phyloP scores from a whole-genome alignment of 2,797 vertebrate genomes.

The Champsocephalus esox region DNA sequence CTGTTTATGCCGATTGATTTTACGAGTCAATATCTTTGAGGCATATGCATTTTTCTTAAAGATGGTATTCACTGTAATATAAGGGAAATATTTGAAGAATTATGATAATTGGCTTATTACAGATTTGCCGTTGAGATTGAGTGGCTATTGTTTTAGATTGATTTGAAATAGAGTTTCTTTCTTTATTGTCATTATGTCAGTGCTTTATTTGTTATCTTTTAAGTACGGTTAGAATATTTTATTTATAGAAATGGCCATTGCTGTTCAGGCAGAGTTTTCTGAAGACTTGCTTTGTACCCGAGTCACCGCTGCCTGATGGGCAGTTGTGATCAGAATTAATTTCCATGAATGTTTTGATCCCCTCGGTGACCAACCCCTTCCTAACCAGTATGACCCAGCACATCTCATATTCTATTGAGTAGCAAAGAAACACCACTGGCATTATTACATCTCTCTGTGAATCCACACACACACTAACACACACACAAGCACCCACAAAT shows the following conservation, averaged over 20 bases:
- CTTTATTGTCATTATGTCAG: not conserved
- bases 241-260: not conserved
- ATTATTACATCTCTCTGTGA: slow-evolving; percentile 25
- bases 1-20: not conserved
- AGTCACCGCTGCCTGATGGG: not conserved
- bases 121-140: not conserved
- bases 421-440: slow-evolving; percentile 54
- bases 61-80: not conserved
- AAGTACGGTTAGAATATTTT: not conserved
- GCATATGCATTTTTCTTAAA: not conserved
- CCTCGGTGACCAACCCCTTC: slow-evolving; percentile 17
- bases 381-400: slow-evolving; percentile 21
- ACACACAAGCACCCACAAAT: slow-evolving; percentile 19
- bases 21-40: not conserved
- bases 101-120: not conserved
- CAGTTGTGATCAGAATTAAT: slow-evolving; percentile 8
- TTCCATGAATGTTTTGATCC: slow-evolving; percentile 21
- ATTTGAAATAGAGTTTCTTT: not conserved
- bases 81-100: not conserved
- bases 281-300: not conserved
- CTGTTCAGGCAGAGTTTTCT: not conserved
- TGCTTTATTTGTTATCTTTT: not conserved
- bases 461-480: slow-evolving; percentile 12
- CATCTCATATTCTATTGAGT: slow-evolving; percentile 29
- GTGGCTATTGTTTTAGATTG: not conserved